A percentile compares a stretch with the other conserved stretches of the same genome.
phyloP scores from a whole-genome alignment of 2,113 vertebrate genomes.

The Atherinomorus stipes region DNA sequence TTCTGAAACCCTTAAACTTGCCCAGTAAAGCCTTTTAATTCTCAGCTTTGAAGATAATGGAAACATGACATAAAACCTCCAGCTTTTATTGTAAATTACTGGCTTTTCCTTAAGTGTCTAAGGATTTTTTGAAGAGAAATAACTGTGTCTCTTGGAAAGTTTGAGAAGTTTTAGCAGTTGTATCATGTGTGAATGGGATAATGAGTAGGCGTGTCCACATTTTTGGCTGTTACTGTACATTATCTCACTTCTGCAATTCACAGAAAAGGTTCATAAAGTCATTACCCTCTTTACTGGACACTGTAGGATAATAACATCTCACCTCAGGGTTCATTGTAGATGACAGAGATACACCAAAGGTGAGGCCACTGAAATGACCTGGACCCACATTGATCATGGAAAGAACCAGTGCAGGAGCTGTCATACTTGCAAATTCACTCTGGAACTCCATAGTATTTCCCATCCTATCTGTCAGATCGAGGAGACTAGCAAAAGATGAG shows the following conservation, averaged over 20 bases:
- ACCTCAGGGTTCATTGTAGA: constrained; percentile 80
- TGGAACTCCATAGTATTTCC: constrained; percentile 84
- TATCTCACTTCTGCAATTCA: too few species aligned
- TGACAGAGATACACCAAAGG: constrained; percentile 82
- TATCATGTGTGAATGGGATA: too few species aligned
- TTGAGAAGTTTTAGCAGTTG: not conserved
- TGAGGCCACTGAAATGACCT: constrained; percentile 82
- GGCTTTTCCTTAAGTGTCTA: not conserved
- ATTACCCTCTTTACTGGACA: not conserved
- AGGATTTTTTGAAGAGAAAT: too few species aligned
- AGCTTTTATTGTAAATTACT: not conserved
- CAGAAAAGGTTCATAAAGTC: not conserved
- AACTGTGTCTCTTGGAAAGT: not conserved
- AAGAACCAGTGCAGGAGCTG: constrained; percentile 79
- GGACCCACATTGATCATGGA: constrained; percentile 77
- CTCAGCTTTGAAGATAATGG: too few species aligned
- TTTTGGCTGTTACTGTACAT: not conserved
- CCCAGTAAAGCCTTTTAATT: too few species aligned
- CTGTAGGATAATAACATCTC: constrained; percentile 23
- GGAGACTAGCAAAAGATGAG: constrained; percentile 71
- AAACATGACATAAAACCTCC: too few species aligned
- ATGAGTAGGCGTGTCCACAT: not conserved
- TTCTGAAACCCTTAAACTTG: too few species aligned
- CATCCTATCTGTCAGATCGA: constrained; percentile 82
- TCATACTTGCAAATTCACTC: constrained; percentile 72